These are phyloP conservation scores for Leucosticte australis DNA, from an alignment of 2,113 vertebrate genomes.

Conservation along the genomic window DNA sequence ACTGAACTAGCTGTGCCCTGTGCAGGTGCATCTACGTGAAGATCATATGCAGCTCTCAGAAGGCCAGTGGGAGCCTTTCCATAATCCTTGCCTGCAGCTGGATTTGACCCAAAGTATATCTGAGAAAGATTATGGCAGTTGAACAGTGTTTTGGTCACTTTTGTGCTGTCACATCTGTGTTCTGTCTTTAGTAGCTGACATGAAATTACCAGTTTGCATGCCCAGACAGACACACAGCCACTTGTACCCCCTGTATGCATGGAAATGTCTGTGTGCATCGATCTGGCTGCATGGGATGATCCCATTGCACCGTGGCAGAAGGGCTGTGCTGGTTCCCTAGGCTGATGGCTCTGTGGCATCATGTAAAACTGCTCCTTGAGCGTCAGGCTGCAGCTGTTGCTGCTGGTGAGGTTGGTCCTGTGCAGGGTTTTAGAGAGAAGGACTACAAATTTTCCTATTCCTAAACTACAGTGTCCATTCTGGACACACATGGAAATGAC, in stretches of 20 bases:
- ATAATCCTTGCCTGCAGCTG: not conserved
- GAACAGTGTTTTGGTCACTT: not conserved
- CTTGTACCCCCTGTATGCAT: not conserved
- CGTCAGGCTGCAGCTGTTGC: rapidly evolving
- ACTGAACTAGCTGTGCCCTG: not conserved
- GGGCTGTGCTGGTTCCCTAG: not conserved
- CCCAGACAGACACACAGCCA: not conserved
- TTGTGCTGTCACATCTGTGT: not conserved
- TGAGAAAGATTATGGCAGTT: not conserved
- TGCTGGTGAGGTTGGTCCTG: not conserved
- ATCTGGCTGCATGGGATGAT: not conserved
- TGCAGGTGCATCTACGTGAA: not conserved
- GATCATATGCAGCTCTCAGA: not conserved
- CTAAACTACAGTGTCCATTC: not conserved
- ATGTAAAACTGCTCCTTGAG: not conserved
- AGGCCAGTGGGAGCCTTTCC: not conserved
- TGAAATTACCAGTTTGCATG: not conserved
- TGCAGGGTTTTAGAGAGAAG: not conserved
- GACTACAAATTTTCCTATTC: not conserved
- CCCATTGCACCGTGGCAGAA: rapidly evolving
- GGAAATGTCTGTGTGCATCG: not conserved
- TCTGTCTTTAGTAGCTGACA: not conserved
- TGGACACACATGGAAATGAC: not conserved
- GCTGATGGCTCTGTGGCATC: not conserved
- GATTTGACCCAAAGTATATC: not conserved